A percentile compares a stretch with the other conserved stretches of the same genome.
Evolutionary conservation across 1,140 invertebrate genomes (phyloP).

Genomic region (Homalodisca vitripennis): DNA sequence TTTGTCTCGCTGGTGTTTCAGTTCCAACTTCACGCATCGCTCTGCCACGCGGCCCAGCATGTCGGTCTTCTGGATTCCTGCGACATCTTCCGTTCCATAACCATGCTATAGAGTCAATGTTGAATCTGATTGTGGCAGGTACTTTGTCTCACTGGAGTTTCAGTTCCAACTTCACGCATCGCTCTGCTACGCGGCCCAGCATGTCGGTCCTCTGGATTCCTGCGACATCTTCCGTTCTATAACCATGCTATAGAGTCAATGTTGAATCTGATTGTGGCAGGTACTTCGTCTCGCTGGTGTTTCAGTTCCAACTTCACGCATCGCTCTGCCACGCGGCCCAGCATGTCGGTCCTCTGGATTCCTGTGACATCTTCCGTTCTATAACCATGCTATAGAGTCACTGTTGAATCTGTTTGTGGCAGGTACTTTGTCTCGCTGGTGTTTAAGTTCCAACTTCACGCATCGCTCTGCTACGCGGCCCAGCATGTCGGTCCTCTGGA

Average conservation of each 20-base stretch:
- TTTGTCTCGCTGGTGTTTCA: slow-evolving; percentile 81
- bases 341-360: slow-evolving; percentile 71
- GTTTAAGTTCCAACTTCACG: background rate
- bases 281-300: slow-evolving; percentile 79
- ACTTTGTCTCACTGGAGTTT: no score
- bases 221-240: background rate
- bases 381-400: no score
- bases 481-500: background rate
- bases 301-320: slow-evolving; percentile 88
- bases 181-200: no score
- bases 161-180: no score
- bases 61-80: slow-evolving; percentile 75
- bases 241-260: no score
- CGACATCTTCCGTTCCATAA: slow-evolving; percentile 75
- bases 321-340: slow-evolving; percentile 71
- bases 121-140: no score
- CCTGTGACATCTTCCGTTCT: slow-evolving; percentile 78
- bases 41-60: slow-evolving; percentile 73
- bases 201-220: no score
- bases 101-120: no score
- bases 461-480: background rate
- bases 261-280: slow-evolving; percentile 53
- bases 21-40: slow-evolving; percentile 81
- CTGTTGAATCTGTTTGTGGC: no score
- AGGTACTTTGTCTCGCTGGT: background rate